Base-by-base conservation (phyloP, 2,888 invertebrate genomes). In the Stenolophus ochropezus region DNA sequence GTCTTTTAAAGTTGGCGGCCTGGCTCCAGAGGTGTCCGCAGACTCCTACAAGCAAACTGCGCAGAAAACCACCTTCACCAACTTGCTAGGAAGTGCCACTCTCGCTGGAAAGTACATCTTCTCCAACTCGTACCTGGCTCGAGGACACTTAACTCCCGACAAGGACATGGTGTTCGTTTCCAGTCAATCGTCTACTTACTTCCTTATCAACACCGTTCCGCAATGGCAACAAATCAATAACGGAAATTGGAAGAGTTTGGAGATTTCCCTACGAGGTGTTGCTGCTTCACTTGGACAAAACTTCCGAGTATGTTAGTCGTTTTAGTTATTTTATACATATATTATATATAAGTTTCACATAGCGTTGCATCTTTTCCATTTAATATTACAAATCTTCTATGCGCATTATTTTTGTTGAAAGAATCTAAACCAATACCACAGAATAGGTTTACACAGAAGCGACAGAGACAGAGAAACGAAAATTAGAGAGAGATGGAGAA, bases 81-180 rank as follows among this genome's bases (percentile, higher is more conserved):
- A 74, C 0, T 80, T 85, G 14, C 84, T 88, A 4, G 87, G 87
- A 14, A 4, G 78, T 1, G n/a, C 81, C 2, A 84, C 78, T 6
- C 74, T 83, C 14, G 84, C 85, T 0, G 42, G 86, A 73, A 82
- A 84, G 11, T 88, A 86, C 65, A 83, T 87, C 3, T 84, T 76
- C 58, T 51, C 80, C 2, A 80, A 69, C 2, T 85, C 83, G 16
- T 88, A 86, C 82, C 81, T 89, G 53, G 86, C 90, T 0, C 85
- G 89, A 53, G 90, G 90, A 4, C 90, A 90, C 83, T 85, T 90
- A 33, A 85, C 89, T 0, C 89, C 90, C 1, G 89, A 89, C 84
- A 89, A 87, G 2, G 90, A 90, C 85, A 89, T 89, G 83, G 84
- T 89, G 53, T 88, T 87, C 78, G 86, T 85, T 16, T 86, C 87